Base-by-base conservation (phyloP, 2,113 vertebrate species). In the Pseudorasbora parva region DNA sequence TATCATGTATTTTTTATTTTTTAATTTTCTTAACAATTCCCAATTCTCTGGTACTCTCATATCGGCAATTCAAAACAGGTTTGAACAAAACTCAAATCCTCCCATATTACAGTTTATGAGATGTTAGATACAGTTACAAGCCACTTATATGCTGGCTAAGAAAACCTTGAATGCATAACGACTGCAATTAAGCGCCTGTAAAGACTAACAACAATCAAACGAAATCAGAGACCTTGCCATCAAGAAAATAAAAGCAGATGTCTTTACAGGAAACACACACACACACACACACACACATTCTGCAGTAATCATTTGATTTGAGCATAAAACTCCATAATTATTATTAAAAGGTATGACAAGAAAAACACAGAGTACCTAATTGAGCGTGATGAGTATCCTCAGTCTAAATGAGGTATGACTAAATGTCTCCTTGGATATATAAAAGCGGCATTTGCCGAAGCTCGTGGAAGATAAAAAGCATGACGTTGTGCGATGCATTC, bases 391-490 rank as follows among this genome's bases (percentile, higher is more conserved):
- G 84, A 90, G 90, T 90, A 86, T 92, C 86, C 89, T 91, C 80
- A 88, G 84, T 89, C 78, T 88, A 92, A 93, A 93, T 92, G 88
- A 91, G 88, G 84, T 89, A 88, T 89, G 90, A 92, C 91, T 92
- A 92, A 92, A 92, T 78, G 84, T 86, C 86, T 91, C 90, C 88
- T 87, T 86, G 83, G 84, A 90, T 91, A 91, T 86, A 87, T 84
- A 79, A 88, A 81, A 82, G 83, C 85, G 45, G 73, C 54, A 82
- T 89, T 89, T 87, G 73, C 64, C 73, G 74, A 75, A 60, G 71
- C 82, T 88, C 78, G 83, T 60, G 89, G 86, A 90, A 74, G 69
- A 45, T 66, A 27, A 56, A 64, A 82, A 47, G 81, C 75, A 68
- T 62, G 60, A 79, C 73, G 71, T 83, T 86, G 71, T 82, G 79